These are phyloP conservation scores for Tenodera sinensis DNA, from an alignment of 2,888 invertebrate genomes.

Conservation along the genomic window DNA sequence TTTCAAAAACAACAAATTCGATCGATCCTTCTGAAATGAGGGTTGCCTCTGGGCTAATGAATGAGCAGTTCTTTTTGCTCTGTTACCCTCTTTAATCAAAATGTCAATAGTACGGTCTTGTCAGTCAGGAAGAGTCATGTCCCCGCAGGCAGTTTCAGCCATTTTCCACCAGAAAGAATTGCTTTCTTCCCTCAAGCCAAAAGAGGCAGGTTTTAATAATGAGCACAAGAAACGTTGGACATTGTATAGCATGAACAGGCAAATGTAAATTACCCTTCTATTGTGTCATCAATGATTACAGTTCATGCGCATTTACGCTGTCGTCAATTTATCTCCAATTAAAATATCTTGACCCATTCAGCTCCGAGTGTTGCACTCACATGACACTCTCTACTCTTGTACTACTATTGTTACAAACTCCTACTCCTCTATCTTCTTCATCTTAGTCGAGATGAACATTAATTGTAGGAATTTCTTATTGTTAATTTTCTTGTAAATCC, in stretches of 20 bases:
- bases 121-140: neutral
- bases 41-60: neutral
- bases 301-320: neutral
- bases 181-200: neutral
- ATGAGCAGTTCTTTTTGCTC: neutral
- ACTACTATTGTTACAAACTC: too few species aligned
- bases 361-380: too few species aligned
- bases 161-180: neutral
- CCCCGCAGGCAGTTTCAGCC: neutral
- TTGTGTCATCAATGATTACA: neutral
- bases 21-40: neutral
- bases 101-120: neutral
- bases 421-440: too few species aligned
- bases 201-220: neutral
- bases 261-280: neutral
- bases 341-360: too few species aligned
- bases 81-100: neutral
- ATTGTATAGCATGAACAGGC: neutral
- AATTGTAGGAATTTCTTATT: too few species aligned
- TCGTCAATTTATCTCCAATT: too few species aligned
- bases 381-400: too few species aligned
- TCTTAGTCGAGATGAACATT: too few species aligned
- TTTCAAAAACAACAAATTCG: neutral
- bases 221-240: neutral
- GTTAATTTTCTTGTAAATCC: too few species aligned